Evolutionary conservation across 2,113 vertebrate genomes (phyloP), one percentile per base, ranked within the genome.

Genomic region (Pollachius pollachius): DNA sequence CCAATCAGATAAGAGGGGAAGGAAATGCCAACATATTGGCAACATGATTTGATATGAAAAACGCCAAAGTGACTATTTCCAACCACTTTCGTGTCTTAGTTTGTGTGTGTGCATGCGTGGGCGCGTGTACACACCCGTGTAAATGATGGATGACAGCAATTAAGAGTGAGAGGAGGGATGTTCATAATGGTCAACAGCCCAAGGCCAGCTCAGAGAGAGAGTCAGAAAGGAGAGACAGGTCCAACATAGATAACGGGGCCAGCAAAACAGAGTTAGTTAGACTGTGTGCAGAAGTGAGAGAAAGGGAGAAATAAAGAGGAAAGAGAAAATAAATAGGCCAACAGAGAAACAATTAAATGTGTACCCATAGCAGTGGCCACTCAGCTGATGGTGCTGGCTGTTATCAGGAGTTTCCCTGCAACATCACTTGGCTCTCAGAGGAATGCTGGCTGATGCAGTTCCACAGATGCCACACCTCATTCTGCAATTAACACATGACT

Each of bases 91-190:
- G 41, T 48, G 41, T 48, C 9, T 48, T 9, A 11, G 41, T 48
- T 15, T 19, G 30, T 30, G 17, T 68, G 15, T 16, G 7, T 4
- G 62, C 6, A 23, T 63, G 27, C 6, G 62, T 11, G 25, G 13
- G 62, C 5, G 54, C 3, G 17, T 19, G 27, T 25, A 23, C 30
- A 34, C 30, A 34, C 30, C 30, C 4, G 15, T 1, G 37, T 79
- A 41, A 67, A 60, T 86, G 84, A 87, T 76, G 58, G 65, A 87
- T 87, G 75, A 25, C 15, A 17, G 69, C 73, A 78, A 89, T 89
- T 84, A 82, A 72, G 67, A 71, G 56, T 16, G 68, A 66, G 64
- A 48, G 34, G 58, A 27, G 8, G 9, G 60, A 9, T 15, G 5
- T 64, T 37, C 2, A 23, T 64, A 7, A 18, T 13, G 17, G 15